phyloP scores from a whole-genome alignment of 2,888 invertebrate genomes.

The Tetragonisca angustula region DNA sequence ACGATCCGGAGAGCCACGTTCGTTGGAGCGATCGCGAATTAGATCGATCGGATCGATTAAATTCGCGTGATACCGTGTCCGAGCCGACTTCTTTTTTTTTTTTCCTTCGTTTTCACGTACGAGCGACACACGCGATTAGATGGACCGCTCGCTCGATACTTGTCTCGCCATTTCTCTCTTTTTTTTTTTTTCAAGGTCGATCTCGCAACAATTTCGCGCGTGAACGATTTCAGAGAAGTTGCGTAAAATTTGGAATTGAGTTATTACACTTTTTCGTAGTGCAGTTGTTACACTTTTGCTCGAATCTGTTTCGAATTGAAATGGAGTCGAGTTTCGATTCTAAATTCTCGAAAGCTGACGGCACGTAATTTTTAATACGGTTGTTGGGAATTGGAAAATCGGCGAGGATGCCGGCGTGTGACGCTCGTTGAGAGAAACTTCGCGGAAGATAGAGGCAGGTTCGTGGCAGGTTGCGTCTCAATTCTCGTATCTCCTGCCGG shows the following conservation, averaged over 20 bases:
- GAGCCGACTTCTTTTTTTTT: background rate
- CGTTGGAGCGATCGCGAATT: background rate
- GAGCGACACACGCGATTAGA: constrained; percentile 6
- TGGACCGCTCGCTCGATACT: constrained; percentile 19
- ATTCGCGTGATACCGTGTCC: background rate
- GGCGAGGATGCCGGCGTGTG: constrained; percentile 50
- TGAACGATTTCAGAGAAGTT: background rate
- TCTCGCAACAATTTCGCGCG: too few relatives aligned
- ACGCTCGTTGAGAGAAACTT: constrained; percentile 65
- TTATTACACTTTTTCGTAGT: too few relatives aligned
- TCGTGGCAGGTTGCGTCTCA: constrained; percentile 72
- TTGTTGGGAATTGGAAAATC: constrained; percentile 23
- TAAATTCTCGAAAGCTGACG: too few relatives aligned
- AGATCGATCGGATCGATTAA: background rate
- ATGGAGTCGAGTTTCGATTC: too few relatives aligned
- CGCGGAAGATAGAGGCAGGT: constrained; percentile 62
- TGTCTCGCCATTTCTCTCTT: background rate
- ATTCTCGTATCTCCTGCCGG: constrained; percentile 72
- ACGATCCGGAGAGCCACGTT: background rate
- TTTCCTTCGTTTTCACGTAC: constrained; percentile 4
- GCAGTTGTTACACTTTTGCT: too few relatives aligned
- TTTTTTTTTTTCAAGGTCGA: background rate
- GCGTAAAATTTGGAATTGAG: too few relatives aligned
- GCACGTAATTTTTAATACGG: too few relatives aligned
- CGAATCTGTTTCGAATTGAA: too few relatives aligned